Evolutionary conservation across 1,140 invertebrate genomes (phyloP).

Genomic region (Leptopilina clavipes): DNA sequence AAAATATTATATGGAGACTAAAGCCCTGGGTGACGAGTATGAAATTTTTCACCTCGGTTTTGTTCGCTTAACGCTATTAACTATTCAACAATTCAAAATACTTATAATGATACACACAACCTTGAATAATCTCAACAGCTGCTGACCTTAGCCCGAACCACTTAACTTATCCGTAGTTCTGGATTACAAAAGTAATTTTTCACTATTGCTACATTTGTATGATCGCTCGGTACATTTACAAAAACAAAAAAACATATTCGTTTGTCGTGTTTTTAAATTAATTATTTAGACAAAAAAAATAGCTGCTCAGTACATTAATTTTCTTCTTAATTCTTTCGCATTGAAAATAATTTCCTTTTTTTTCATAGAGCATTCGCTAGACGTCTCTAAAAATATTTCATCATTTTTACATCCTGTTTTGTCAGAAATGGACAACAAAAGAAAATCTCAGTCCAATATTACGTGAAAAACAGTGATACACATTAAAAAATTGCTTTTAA

Average conservation of each 20-base stretch:
- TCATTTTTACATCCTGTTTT: neutral
- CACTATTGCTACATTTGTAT: conserved; percentile 50
- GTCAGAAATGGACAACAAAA: conserved; percentile 6
- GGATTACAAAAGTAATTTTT: conserved; percentile 65
- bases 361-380: neutral
- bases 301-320: neutral
- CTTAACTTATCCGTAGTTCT: conserved; percentile 59
- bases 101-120: conserved; percentile 75
- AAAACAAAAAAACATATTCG: conserved; percentile 32
- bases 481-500: too few species aligned
- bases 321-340: conserved; percentile 39
- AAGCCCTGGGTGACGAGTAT: conserved; percentile 12
- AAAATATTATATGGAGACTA: conserved; percentile 3
- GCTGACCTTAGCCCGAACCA: conserved; percentile 68
- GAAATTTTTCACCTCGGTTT: conserved; percentile 31
- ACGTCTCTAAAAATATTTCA: neutral
- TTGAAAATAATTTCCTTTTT: conserved; percentile 40
- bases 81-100: conserved; percentile 75
- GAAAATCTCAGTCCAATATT: neutral
- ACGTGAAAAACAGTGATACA: too few species aligned
- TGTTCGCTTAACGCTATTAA: conserved; percentile 57
- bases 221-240: conserved; percentile 38
- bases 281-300: neutral
- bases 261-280: neutral
- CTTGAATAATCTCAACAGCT: conserved; percentile 76